A percentile compares a stretch with the other conserved stretches of the same genome.
phyloP scores from a whole-genome alignment of 2,113 vertebrate genomes.

The Saguinus imperator region DNA sequence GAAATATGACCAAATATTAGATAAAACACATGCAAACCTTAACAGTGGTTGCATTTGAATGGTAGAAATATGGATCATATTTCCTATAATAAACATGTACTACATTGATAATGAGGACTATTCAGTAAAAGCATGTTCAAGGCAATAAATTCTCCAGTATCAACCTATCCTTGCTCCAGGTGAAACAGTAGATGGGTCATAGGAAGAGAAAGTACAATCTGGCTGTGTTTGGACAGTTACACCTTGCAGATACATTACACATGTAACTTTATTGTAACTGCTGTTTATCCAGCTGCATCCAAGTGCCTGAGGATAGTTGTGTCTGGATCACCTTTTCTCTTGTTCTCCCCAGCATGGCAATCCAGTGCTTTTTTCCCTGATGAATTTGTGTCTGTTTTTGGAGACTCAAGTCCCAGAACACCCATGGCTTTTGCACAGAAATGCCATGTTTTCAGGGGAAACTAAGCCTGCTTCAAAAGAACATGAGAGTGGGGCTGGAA shows the following conservation, averaged over 20 bases:
- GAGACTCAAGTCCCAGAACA: not conserved
- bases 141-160: not conserved
- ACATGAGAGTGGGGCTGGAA: not conserved
- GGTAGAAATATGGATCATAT: not conserved
- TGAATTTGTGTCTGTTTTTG: constrained; percentile 33
- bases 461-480: not conserved
- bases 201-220: not conserved
- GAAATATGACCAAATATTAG: not conserved
- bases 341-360: not conserved
- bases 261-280: not conserved
- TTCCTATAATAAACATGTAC: not conserved
- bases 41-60: not conserved
- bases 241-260: not conserved
- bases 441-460: not conserved
- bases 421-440: constrained; percentile 4
- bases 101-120: not conserved
- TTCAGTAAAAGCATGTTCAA: not conserved
- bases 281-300: not conserved
- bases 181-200: not conserved
- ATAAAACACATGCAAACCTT: not conserved
- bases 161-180: not conserved
- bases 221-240: not conserved
- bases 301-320: not conserved
- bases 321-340: not conserved
- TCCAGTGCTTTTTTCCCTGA: not conserved